Conservation (phyloP, 2,888 invertebrate genomes). For the Ashinkailepas kermadecensis region DNA sequence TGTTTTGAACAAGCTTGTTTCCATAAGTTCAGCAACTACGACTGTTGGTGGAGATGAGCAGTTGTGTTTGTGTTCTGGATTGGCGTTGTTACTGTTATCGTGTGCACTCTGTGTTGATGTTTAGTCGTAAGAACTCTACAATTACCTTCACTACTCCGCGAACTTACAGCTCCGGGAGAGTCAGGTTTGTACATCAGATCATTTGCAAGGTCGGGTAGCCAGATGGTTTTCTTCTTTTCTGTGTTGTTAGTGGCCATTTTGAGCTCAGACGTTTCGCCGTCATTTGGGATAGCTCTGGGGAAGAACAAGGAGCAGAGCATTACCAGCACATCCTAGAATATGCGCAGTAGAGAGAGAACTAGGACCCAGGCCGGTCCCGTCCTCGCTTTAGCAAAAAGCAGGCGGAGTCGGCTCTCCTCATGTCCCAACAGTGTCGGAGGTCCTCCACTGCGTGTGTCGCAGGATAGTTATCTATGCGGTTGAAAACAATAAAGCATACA, state of each 20-base stretch:
- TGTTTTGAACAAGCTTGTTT: neutral
- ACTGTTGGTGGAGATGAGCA: neutral
- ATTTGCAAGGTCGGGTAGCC: neutral
- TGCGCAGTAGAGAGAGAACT: no score
- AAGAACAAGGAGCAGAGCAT: no score
- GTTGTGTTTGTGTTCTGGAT: neutral
- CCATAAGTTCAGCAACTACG: neutral
- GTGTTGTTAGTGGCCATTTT: neutral
- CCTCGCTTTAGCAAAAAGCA: neutral
- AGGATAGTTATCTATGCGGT: neutral
- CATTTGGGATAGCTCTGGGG: no score
- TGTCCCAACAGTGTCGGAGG: neutral
- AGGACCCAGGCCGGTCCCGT: neutral
- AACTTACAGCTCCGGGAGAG: neutral
- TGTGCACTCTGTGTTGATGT: neutral
- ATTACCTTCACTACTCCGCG: neutral
- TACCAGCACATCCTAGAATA: no score
- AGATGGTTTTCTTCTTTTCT: neutral
- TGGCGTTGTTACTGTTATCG: neutral
- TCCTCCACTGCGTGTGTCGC: neutral
- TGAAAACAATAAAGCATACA: neutral
- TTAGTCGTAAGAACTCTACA: neutral
- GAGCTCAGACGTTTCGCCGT: neutral
- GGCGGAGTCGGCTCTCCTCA: no score
- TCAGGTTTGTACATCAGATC: neutral